phyloP scores from a whole-genome alignment of 2,113 vertebrate genomes.

The Desmodus rotundus region DNA sequence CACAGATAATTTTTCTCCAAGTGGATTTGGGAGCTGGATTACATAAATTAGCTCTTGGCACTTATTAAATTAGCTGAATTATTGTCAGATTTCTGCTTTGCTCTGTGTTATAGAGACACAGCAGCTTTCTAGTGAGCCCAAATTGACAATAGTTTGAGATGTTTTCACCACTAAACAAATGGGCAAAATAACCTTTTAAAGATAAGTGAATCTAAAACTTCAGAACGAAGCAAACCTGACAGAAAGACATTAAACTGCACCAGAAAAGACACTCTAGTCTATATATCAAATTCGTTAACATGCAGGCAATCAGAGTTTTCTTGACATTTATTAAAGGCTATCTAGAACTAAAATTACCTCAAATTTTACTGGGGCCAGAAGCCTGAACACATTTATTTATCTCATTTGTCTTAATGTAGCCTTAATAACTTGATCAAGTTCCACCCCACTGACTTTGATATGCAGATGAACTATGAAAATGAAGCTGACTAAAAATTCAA shows the following conservation, averaged over 20 bases:
- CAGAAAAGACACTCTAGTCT: not conserved
- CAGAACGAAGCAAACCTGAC: not conserved
- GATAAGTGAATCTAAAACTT: not conserved
- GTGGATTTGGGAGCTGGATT: conserved; percentile 23
- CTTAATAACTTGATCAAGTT: conserved; percentile 5
- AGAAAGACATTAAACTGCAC: not conserved
- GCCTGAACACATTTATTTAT: not conserved
- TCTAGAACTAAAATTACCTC: not conserved
- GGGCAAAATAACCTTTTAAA: not conserved
- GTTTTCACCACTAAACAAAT: not conserved
- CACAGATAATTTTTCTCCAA: conserved; percentile 33
- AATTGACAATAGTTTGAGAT: not conserved
- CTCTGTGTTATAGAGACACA: not conserved
- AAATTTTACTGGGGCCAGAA: not conserved
- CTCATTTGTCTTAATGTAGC: conserved; percentile 10
- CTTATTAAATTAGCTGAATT: conserved; percentile 15
- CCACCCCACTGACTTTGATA: conserved; percentile 19
- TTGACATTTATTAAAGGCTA: not conserved
- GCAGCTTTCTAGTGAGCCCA: not conserved
- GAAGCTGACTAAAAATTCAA: conserved; percentile 17
- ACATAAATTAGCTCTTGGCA: conserved; percentile 19
- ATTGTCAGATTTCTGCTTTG: not conserved
- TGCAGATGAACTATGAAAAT: conserved; percentile 37
- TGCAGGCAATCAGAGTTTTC: not conserved
- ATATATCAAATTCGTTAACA: not conserved